Evolutionary conservation across 2,113 vertebrate genomes (phyloP).

Genomic region (Brevimyrus niger): DNA sequence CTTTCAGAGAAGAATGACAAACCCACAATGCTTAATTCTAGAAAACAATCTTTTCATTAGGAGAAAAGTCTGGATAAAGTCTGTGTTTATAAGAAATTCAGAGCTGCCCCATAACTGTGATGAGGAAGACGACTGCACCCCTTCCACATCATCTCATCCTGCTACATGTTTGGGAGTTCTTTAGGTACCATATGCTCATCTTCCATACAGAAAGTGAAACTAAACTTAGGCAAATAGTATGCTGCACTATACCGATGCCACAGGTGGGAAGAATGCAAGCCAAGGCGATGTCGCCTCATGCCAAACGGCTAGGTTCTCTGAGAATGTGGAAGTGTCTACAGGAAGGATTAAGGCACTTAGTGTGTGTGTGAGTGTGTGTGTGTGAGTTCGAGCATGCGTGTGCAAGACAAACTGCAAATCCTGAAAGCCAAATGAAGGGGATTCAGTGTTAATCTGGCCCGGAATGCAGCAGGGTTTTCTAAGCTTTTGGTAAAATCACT

Average conservation of each 20-base stretch:
- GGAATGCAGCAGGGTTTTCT: background rate
- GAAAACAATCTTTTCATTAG: background rate
- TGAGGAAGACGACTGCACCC: background rate
- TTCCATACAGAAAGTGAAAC: background rate
- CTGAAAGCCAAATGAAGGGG: background rate
- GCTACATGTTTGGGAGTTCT: background rate
- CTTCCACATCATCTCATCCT: background rate
- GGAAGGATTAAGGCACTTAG: slow-evolving; percentile 38
- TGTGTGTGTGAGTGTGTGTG: background rate
- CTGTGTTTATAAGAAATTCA: background rate
- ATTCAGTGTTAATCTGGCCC: background rate
- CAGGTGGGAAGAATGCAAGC: background rate
- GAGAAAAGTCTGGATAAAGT: background rate
- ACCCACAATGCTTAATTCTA: background rate
- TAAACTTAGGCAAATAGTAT: background rate
- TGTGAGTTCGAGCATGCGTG: no score
- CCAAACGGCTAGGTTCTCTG: background rate
- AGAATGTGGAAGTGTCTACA: background rate
- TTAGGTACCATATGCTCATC: background rate
- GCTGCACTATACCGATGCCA: background rate
- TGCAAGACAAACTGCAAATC: background rate
- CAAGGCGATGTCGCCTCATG: background rate
- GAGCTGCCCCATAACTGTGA: background rate
- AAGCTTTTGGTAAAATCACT: background rate
- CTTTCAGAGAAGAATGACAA: background rate